A percentile compares a stretch with the other conserved stretches of the same genome.
phyloP scores from a whole-genome alignment of 37 sponge, comb jelly and placozoan genomes.

The Amphimedon queenslandica region DNA sequence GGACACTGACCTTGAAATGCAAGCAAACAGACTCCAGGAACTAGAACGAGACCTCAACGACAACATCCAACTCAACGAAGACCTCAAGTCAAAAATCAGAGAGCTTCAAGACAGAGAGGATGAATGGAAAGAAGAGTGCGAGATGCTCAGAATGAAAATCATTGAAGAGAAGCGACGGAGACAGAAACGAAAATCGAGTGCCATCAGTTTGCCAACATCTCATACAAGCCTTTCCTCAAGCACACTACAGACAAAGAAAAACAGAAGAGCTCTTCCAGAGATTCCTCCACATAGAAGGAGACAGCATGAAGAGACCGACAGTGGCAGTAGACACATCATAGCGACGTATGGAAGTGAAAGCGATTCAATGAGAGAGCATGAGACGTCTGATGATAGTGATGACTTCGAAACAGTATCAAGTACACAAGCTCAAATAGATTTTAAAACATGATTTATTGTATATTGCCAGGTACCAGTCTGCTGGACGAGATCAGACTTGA shows the following conservation, averaged over 20 bases:
- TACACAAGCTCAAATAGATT: too few species aligned
- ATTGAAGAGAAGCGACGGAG: slow-evolving; percentile 9
- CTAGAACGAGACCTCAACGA: slow-evolving; percentile 10
- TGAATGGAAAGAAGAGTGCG: slow-evolving; percentile 27
- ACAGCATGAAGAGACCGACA: too few species aligned
- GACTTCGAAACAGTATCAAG: too few species aligned
- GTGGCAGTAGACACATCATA: not conserved
- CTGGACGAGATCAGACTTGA: slow-evolving; percentile 32
- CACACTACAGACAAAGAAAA: not conserved
- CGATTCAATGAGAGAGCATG: not conserved
- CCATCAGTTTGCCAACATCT: too few species aligned
- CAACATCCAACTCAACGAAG: not conserved
- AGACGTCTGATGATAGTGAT: too few species aligned
- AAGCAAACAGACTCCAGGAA: slow-evolving; percentile 9
- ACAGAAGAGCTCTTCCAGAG: too few species aligned
- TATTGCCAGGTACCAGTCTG: slow-evolving; percentile 28
- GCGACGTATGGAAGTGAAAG: not conserved
- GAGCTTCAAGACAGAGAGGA: slow-evolving; percentile 30
- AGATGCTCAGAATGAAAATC: slow-evolving; percentile 38
- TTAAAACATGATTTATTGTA: too few species aligned
- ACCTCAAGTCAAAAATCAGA: slow-evolving; percentile 11
- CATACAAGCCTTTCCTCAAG: too few species aligned
- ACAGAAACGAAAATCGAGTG: slow-evolving; percentile 6
- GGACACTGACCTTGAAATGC: slow-evolving; percentile 2
- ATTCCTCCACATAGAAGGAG: too few species aligned